Percentiles rank a stretch among this genome's conserved stretches.
Conservation (phyloP, 2,113 vertebrate species). For the Myrmecobius fasciatus region DNA sequence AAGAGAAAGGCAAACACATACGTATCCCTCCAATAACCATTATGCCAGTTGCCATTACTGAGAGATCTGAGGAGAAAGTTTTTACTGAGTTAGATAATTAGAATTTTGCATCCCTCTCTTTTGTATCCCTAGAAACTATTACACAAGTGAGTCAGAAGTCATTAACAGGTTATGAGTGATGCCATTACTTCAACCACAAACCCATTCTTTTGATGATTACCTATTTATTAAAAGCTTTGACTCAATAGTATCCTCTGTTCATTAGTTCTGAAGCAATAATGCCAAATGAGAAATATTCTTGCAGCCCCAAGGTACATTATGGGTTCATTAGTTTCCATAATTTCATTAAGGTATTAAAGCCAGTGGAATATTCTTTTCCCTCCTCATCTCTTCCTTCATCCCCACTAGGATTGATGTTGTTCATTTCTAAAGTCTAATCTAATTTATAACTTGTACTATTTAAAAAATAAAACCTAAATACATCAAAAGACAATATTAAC, state of each 20-base stretch:
- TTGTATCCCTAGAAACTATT: background rate
- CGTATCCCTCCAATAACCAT: background rate
- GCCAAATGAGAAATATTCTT: constrained; percentile 45
- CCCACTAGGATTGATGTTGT: constrained; percentile 31
- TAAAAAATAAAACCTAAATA: constrained; percentile 11
- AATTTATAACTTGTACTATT: constrained; percentile 36
- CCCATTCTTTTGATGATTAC: background rate
- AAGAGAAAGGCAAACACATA: background rate
- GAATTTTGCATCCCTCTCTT: background rate
- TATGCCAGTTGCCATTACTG: background rate
- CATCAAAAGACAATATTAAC: background rate
- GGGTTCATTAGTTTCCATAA: constrained; percentile 54
- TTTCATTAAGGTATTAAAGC: constrained; percentile 48
- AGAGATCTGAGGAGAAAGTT: background rate
- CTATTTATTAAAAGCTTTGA: constrained; percentile 25
- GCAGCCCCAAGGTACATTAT: constrained; percentile 21
- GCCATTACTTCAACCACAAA: background rate
- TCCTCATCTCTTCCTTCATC: constrained; percentile 27
- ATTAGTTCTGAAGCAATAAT: constrained; percentile 37
- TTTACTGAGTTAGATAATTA: background rate
- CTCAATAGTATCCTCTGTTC: constrained; percentile 39
- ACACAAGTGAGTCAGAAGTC: background rate
- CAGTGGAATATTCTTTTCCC: constrained; percentile 42
- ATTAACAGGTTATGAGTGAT: background rate
- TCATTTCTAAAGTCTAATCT: constrained; percentile 45